These are phyloP conservation scores for Caenorhabditis plicata DNA, from an alignment of 2,888 invertebrate genomes.

Conservation along the genomic window DNA sequence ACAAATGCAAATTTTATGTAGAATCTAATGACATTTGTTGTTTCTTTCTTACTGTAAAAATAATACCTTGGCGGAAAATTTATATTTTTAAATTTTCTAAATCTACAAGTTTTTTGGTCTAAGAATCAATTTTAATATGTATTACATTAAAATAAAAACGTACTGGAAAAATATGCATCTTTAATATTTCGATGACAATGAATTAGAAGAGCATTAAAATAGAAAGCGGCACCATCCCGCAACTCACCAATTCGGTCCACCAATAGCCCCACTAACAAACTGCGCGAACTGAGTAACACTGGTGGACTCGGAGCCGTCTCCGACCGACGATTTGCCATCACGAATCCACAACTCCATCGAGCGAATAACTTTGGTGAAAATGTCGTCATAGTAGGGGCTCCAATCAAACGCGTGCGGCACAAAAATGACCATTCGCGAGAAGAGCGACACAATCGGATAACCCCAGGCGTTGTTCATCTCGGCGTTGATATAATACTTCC, in stretches of 20 bases:
- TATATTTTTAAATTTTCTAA: too few relatives aligned
- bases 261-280: conserved; percentile 12
- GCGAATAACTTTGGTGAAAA: conserved; percentile 38
- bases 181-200: too few relatives aligned
- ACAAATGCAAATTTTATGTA: too few relatives aligned
- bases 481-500: conserved; percentile 31
- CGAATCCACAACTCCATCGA: conserved; percentile 31
- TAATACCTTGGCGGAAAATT: too few relatives aligned
- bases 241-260: conserved; percentile 21
- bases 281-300: conserved; percentile 4
- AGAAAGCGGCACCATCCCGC: too few relatives aligned
- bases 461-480: conserved; percentile 43
- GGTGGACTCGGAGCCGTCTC: conserved; percentile 11
- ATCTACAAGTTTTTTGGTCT: too few relatives aligned
- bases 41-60: too few relatives aligned
- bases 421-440: conserved; percentile 9
- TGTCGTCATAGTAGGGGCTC: conserved; percentile 24
- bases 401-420: conserved; percentile 26
- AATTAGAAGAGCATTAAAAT: too few relatives aligned
- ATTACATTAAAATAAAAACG: neutral
- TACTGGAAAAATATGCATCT: neutral
- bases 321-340: conserved; percentile 26
- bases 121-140: too few relatives aligned
- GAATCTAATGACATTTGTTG: too few relatives aligned
- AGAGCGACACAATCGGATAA: conserved; percentile 13